Percentiles rank a stretch among this genome's conserved stretches.
phyloP scores from a whole-genome alignment of 2,113 vertebrate species.

The Lophochroa leadbeateri region DNA sequence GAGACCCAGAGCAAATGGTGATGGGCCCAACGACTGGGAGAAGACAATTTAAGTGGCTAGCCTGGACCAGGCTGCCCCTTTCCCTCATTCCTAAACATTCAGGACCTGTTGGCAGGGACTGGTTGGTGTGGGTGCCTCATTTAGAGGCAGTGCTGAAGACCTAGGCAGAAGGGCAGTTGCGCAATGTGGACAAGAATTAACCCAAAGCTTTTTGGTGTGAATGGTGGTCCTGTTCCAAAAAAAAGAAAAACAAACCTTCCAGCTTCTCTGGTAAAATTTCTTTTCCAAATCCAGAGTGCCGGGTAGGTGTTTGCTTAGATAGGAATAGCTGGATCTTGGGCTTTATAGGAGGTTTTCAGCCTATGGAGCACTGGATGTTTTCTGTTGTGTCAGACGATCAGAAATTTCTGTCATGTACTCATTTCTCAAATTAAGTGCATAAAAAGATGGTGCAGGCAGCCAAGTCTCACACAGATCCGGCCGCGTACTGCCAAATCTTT shows the following conservation, averaged over 20 bases:
- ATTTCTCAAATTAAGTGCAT: conserved; percentile 53
- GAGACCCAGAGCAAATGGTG: background rate
- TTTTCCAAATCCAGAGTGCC: background rate
- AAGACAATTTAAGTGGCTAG: background rate
- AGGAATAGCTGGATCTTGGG: background rate
- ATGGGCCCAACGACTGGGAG: background rate
- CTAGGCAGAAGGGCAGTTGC: background rate
- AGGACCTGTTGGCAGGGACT: background rate
- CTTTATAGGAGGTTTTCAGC: background rate
- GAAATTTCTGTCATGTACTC: conserved; percentile 22
- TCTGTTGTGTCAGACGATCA: background rate
- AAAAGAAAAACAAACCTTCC: background rate
- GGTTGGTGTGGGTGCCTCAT: background rate
- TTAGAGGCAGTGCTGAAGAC: background rate
- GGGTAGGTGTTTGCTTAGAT: background rate
- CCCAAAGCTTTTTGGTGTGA: background rate
- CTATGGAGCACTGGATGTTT: background rate
- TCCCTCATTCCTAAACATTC: background rate
- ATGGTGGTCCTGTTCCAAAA: background rate
- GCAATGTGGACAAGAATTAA: background rate
- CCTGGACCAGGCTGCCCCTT: background rate
- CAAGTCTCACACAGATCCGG: conserved; percentile 48
- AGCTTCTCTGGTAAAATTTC: background rate
- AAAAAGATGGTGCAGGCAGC: conserved; percentile 44
- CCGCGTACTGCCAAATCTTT: background rate